A percentile compares a stretch with the other conserved stretches of the same genome.
phyloP scores from a whole-genome alignment of 2,797 vertebrate genomes.

The Sitta carolinensis region DNA sequence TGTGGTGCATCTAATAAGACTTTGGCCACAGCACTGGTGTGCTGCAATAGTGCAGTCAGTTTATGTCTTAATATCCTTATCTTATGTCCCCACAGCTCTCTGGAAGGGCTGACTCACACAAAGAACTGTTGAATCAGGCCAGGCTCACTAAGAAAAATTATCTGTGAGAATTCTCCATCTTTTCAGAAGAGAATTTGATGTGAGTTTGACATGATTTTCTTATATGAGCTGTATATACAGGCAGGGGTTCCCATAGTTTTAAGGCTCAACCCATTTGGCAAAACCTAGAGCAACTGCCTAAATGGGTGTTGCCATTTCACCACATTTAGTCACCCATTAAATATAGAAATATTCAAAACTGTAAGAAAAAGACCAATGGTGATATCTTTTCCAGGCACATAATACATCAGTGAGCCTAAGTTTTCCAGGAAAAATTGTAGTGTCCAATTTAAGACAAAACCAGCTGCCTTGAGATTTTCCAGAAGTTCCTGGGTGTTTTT shows the following conservation, averaged over 20 bases:
- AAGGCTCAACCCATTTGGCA: background rate
- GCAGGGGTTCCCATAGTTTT: background rate
- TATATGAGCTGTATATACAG: background rate
- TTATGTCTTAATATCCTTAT: background rate
- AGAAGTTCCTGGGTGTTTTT: background rate
- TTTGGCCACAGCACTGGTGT: background rate
- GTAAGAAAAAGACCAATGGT: background rate
- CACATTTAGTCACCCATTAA: background rate
- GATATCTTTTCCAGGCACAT: conserved; percentile 12
- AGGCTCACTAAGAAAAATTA: background rate
- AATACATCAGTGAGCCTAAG: background rate
- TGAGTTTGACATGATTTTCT: background rate
- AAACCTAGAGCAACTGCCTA: background rate
- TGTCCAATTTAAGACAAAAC: conserved; percentile 1
- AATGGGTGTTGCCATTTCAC: background rate
- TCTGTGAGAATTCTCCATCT: background rate
- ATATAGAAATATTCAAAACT: background rate
- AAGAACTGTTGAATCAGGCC: background rate
- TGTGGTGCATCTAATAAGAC: background rate
- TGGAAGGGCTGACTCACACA: background rate
- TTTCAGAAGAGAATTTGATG: background rate
- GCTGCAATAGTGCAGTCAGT: background rate
- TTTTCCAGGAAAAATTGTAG: background rate
- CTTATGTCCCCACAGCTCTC: background rate
- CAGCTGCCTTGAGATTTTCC: background rate